These are phyloP conservation scores for Catagonus wagneri DNA, from an alignment of 2,113 vertebrate genomes.

Conservation along the genomic window DNA sequence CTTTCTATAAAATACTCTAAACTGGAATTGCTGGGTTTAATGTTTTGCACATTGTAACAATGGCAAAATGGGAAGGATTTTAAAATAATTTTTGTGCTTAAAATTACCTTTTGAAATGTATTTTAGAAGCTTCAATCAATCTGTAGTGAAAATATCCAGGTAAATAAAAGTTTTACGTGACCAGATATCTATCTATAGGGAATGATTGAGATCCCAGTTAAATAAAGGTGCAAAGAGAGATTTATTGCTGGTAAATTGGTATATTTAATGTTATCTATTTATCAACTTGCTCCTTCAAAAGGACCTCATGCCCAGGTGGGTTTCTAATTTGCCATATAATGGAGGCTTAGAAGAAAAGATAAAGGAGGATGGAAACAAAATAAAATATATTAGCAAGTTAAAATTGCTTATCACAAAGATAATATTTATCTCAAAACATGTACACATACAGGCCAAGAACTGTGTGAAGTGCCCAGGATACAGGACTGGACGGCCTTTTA, in stretches of 20 bases:
- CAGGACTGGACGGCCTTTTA: not conserved
- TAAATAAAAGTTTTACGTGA: not conserved
- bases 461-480: not conserved
- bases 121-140: not conserved
- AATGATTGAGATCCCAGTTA: not conserved
- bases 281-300: not conserved
- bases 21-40: not conserved
- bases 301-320: not conserved
- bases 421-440: not conserved
- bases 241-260: not conserved
- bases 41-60: not conserved
- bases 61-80: not conserved
- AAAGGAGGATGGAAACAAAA: not conserved
- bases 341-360: not conserved
- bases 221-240: not conserved
- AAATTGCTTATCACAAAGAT: not conserved
- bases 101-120: not conserved
- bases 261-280: constrained; percentile 13
- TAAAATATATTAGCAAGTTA: not conserved
- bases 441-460: not conserved
- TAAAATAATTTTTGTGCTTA: not conserved
- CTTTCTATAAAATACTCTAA: not conserved
- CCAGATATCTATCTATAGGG: not conserved
- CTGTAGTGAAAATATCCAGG: not conserved
- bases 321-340: not conserved